Percentiles rank a stretch among this genome's conserved stretches.
These are phyloP conservation scores for Dynastes tityus DNA, from an alignment of 2,888 invertebrate genomes.

Conservation along the genomic window DNA sequence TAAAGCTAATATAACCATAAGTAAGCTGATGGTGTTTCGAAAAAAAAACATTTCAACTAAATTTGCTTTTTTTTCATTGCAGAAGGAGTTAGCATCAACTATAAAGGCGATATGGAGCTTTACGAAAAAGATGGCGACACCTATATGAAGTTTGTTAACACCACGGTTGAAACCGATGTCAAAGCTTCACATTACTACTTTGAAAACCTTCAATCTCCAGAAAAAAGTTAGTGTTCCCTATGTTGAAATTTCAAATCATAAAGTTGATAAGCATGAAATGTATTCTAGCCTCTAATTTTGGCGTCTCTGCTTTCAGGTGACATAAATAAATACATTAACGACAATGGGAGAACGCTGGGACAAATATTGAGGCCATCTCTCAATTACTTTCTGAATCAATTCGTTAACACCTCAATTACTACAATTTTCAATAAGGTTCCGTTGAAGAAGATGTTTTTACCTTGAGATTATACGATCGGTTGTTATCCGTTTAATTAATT, in stretches of 20 bases:
- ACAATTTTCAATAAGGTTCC: too few species aligned
- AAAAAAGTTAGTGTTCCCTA: too few species aligned
- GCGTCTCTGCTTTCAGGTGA: too few species aligned
- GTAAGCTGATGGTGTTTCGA: neutral
- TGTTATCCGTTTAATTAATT: too few species aligned
- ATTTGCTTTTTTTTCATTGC: neutral
- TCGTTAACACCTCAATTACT: too few species aligned
- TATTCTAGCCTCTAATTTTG: too few species aligned
- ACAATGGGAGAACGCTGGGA: neutral
- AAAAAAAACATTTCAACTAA: neutral
- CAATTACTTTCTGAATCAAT: too few species aligned
- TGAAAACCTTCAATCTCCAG: constrained; percentile 4
- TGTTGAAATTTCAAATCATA: too few species aligned
- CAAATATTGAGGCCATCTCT: too few species aligned
- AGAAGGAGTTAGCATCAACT: constrained; percentile 16
- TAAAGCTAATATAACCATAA: constrained; percentile 18
- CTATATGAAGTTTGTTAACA: constrained; percentile 13
- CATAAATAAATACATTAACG: neutral
- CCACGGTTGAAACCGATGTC: neutral
- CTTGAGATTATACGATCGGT: too few species aligned
- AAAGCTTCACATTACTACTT: constrained; percentile 21
- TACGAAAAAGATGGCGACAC: constrained; percentile 26
- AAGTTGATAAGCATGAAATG: too few species aligned
- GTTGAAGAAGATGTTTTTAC: too few species aligned
- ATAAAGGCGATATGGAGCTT: neutral